Conservation (phyloP, 2,888 invertebrate species). For the Campoplex capitator region DNA sequence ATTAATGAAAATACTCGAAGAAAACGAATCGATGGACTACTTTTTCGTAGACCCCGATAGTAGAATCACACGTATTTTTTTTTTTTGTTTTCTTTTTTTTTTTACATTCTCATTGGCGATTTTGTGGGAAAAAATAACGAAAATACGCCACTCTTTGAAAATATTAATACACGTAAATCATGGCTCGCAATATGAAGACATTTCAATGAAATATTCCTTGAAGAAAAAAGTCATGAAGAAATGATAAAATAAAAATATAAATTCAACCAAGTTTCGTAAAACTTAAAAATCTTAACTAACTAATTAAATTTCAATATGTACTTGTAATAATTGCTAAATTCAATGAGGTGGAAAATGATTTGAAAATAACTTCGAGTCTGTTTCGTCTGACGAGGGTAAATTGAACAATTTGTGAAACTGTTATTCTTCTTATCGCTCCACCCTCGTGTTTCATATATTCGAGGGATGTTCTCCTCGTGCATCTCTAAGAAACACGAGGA, state of each 20-base stretch:
- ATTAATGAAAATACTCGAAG: too few relatives aligned
- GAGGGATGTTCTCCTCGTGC: conserved; percentile 10
- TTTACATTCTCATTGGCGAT: not conserved
- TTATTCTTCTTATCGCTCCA: not conserved
- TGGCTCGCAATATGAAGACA: too few relatives aligned
- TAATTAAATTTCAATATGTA: not conserved
- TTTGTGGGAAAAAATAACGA: not conserved
- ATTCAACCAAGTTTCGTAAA: not conserved
- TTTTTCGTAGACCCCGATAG: not conserved
- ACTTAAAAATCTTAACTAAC: not conserved
- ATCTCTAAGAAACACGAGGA: conserved; percentile 3
- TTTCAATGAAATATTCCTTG: too few relatives aligned
- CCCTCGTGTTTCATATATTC: not conserved
- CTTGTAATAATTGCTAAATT: not conserved
- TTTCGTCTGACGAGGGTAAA: not conserved
- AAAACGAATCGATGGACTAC: not conserved
- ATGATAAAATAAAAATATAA: too few relatives aligned
- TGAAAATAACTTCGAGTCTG: not conserved
- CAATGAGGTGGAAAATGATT: not conserved
- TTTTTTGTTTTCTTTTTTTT: too few relatives aligned
- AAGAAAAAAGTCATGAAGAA: too few relatives aligned
- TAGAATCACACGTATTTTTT: not conserved
- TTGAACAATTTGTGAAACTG: conserved; percentile 20
- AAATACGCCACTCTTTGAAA: not conserved
- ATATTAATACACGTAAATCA: not conserved